Base-by-base conservation (phyloP, 2,797 vertebrate species). In the Alosa sapidissima region DNA sequence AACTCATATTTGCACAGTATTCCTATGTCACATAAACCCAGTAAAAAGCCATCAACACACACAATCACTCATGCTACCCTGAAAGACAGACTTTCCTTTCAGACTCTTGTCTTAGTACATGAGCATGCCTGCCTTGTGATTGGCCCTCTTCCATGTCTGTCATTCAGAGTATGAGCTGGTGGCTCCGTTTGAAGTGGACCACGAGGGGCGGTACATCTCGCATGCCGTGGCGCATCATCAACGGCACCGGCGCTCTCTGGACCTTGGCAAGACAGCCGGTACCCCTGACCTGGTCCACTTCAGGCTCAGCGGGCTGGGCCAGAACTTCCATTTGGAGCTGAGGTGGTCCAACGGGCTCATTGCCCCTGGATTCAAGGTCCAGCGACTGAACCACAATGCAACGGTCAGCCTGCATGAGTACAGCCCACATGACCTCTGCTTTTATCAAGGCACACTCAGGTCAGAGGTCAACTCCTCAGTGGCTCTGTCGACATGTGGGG, bases 401-500 rank as follows among this genome's bases (percentile, higher is more conserved):
- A 95, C 95, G 62, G 95, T 93, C 89, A 95, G 94, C 45, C 92
- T 96, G 84, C 93, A 92, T 91, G 85, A 90, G 55, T 94, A 96
- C 89, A 91, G 89, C 0, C 91, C 89, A 0, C 92, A 96, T 11
- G 93, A 97, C 85, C 95, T 96, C 90, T 98, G 97, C 90, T 98
- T 97, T 93, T 98, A 97, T 89, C 97, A 96, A 91, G 97, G 97
- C 87, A 96, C 93, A 21, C 87, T 97, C 87, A 93, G 95, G 88
- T 95, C 94, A 54, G 94, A 91, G 91, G 92, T 93, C 89, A 96
- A 96, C 87, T 96, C 97, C 65, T 95, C 96, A 0, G 97, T 97
- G 92, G 97, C 97, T 48, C 94, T 98, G 87, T 96, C 97, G 9
- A 98, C 97, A 86, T 98, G 97, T 91, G 91, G 87, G 82, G 97